phyloP scores from a whole-genome alignment of 1,140 invertebrate genomes.

The Episyrphus balteatus region DNA sequence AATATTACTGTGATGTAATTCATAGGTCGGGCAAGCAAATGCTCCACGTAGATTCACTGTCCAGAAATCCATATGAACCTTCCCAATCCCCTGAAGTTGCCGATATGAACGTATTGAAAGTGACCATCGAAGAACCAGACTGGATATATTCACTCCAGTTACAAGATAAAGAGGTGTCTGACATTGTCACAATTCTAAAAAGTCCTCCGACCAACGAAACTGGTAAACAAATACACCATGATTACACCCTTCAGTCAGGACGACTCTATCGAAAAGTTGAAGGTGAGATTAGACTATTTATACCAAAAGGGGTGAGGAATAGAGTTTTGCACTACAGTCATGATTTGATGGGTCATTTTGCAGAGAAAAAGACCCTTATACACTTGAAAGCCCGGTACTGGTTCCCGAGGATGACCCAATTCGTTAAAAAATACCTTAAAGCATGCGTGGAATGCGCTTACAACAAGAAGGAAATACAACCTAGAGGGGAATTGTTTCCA shows the following conservation, averaged over 20 bases:
- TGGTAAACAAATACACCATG: too few relatives aligned
- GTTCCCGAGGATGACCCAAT: conserved; percentile 5
- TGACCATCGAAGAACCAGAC: too few relatives aligned
- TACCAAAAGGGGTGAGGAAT: conserved; percentile 4
- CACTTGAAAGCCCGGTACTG: background rate
- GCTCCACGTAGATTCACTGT: conserved; percentile 8
- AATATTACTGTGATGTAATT: conserved; percentile 7
- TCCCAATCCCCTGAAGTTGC: conserved; percentile 1
- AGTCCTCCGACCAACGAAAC: too few relatives aligned
- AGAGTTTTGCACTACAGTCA: background rate
- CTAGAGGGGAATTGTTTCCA: conserved; percentile 6
- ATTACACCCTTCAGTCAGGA: too few relatives aligned
- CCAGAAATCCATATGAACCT: conserved; percentile 1
- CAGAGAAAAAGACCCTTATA: background rate
- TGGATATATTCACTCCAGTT: too few relatives aligned
- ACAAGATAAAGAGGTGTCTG: too few relatives aligned
- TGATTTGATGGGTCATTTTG: conserved; percentile 2
- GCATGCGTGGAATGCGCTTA: conserved; percentile 7
- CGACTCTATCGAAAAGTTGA: too few relatives aligned
- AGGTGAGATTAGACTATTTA: conserved; percentile 2
- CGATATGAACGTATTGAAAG: too few relatives aligned
- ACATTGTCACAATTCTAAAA: too few relatives aligned
- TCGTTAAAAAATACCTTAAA: conserved; percentile 5
- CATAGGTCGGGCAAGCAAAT: conserved; percentile 6
- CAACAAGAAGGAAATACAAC: conserved; percentile 9